A percentile compares a stretch with the other conserved stretches of the same genome.
Evolutionary conservation across 2,113 vertebrate genomes (phyloP).

Genomic region (Tetraodon nigroviridis): DNA sequence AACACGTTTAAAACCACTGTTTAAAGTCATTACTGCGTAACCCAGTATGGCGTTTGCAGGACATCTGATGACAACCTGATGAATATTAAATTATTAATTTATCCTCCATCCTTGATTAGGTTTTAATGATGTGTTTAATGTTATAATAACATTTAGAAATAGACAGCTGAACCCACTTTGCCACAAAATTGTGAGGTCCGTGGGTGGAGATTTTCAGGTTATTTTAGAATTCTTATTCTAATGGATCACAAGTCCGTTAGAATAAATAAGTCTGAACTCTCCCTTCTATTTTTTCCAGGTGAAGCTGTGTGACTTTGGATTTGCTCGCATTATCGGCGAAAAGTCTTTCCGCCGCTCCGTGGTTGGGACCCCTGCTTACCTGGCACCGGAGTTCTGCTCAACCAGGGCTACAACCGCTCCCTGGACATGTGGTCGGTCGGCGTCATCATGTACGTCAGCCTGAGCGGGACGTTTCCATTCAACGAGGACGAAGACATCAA

Average conservation of each 20-base stretch:
- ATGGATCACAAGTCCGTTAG: too few relatives aligned
- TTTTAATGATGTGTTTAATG: too few relatives aligned
- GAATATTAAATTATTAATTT: too few relatives aligned
- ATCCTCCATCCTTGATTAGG: too few relatives aligned
- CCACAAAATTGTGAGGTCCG: too few relatives aligned
- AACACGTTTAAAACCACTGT: background rate
- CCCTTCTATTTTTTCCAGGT: slow-evolving; percentile 68
- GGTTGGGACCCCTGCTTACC: slow-evolving; percentile 88
- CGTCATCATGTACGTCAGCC: slow-evolving; percentile 91
- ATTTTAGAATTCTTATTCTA: too few relatives aligned
- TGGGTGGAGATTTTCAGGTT: too few relatives aligned
- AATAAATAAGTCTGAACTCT: too few relatives aligned
- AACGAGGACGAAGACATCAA: slow-evolving; percentile 93
- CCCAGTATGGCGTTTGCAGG: too few relatives aligned
- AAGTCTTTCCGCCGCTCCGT: slow-evolving; percentile 91
- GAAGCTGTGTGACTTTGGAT: slow-evolving; percentile 91
- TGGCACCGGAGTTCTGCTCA: slow-evolving; percentile 88
- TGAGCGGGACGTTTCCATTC: slow-evolving; percentile 90
- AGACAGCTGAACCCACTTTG: too few relatives aligned
- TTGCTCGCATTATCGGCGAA: slow-evolving; percentile 90
- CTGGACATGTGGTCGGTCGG: slow-evolving; percentile 95
- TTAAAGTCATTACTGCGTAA: background rate
- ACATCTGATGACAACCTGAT: too few relatives aligned
- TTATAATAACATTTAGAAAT: too few relatives aligned
- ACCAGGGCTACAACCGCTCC: slow-evolving; percentile 91